Base-by-base conservation (phyloP, 2,797 vertebrate species). In the Brachyrhaphis roseni region DNA sequence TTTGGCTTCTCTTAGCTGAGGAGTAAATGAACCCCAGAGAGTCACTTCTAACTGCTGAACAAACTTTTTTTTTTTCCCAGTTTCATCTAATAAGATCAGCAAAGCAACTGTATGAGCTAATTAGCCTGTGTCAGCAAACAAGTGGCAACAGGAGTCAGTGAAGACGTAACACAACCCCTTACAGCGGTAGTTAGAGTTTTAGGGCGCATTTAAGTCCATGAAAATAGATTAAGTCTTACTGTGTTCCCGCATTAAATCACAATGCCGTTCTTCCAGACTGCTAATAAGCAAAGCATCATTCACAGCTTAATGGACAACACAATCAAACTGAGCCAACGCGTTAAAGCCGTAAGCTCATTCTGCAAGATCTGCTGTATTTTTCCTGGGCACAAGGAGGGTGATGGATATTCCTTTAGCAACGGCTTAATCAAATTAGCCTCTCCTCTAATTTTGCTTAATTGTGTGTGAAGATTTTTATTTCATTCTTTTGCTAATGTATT, bases 171-270 rank as follows among this genome's bases (percentile, higher is more conserved):
- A 36, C 77, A 82, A 45, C 46, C 74, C 76, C 41, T 82, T 82
- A 77, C 31, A 41, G 36, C 4, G 4, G 64, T 68, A 68, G 71
- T 53, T n/a, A 49, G 82, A 79, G 57, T 84, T 86, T 78, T 79
- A 85, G 76, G 79, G 74, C 49, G 57, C 74, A 89, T 91, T 89
- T 79, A 84, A 85, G 80, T 78, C 78, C 18, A 85, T 82, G 84
- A 85, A 90, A 89, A 86, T 83, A 64, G 84, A 86, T 62, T 87
- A 78, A 79, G 75, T 83, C 72, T 79, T 55, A 78, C 82, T 88
- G 86, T 86, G 72, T 86, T 83, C 80, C 43, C 39, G 57, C 82
- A 78, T 64, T 91, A 89, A 90, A 88, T 91, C 85, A 88, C 75
- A 75, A 72, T 55, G 59, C 71, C 57, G 55, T 36, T 49, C 83